Conservation (phyloP, 2,888 invertebrate species). For the Pheosia tremula region DNA sequence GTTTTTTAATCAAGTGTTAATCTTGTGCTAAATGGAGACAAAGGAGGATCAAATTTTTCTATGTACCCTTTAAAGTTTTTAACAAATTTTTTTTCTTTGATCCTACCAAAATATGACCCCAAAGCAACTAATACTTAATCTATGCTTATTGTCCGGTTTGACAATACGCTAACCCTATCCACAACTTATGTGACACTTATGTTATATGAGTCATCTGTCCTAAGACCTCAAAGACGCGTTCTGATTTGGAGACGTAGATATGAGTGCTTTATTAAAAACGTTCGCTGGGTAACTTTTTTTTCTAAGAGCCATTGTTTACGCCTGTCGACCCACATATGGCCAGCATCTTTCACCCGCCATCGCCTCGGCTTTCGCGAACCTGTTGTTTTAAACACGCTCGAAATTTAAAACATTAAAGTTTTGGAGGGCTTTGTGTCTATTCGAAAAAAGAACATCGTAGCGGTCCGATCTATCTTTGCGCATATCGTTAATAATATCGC, state of each 20-base stretch:
- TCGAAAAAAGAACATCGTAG: neutral
- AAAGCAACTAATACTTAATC: too few species aligned
- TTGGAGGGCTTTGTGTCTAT: neutral
- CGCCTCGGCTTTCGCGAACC: slow-evolving; percentile 12
- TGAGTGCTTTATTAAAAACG: neutral
- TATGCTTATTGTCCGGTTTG: too few species aligned
- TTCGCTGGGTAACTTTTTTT: slow-evolving; percentile 8
- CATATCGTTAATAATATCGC: too few species aligned
- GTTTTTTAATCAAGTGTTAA: neutral
- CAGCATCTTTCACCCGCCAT: slow-evolving; percentile 13
- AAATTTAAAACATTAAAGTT: slow-evolving; percentile 3
- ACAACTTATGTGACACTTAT: too few species aligned
- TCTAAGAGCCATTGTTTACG: slow-evolving; percentile 9
- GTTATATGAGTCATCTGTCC: neutral
- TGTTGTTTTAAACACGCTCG: slow-evolving; percentile 19
- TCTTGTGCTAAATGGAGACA: too few species aligned
- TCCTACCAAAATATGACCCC: too few species aligned
- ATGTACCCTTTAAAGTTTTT: too few species aligned
- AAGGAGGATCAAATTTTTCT: too few species aligned
- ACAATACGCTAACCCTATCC: too few species aligned
- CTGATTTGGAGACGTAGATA: neutral
- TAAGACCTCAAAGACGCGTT: neutral
- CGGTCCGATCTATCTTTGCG: too few species aligned
- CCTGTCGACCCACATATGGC: slow-evolving; percentile 11
- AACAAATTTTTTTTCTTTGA: too few species aligned